A percentile compares a stretch with the other conserved stretches of the same genome.
Evolutionary conservation across 1,140 invertebrate species (phyloP).

Genomic region (Bombus breviceps): DNA sequence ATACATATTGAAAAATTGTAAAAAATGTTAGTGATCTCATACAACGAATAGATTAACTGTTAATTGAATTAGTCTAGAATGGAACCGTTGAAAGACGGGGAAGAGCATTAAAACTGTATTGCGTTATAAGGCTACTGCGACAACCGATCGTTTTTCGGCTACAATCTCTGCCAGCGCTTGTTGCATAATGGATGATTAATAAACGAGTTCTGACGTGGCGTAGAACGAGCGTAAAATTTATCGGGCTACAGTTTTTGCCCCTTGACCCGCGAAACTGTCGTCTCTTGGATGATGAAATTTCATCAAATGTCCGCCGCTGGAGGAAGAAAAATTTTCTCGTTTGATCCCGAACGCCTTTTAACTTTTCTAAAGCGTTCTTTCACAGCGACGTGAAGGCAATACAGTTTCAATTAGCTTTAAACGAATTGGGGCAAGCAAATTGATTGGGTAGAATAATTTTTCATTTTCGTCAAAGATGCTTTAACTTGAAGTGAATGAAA

Average conservation of each 20-base stretch:
- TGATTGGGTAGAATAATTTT: background rate
- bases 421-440: background rate
- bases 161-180: slow-evolving; percentile 51
- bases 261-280: background rate
- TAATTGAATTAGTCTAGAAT: background rate
- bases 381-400: background rate
- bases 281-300: background rate
- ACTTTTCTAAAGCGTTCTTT: too few relatives aligned
- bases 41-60: background rate
- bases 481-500: background rate
- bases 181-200: slow-evolving; percentile 65
- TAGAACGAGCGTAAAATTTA: slow-evolving; percentile 18
- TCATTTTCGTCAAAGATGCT: background rate
- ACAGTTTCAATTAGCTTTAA: background rate
- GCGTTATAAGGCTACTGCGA: background rate
- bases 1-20: too few relatives aligned
- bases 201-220: slow-evolving; percentile 49
- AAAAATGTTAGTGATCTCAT: background rate
- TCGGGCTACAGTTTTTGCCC: too few relatives aligned
- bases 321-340: background rate
- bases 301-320: background rate
- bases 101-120: too few relatives aligned
- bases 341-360: too few relatives aligned
- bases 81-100: background rate
- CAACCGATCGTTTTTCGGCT: background rate